Evolutionary conservation across 2,797 vertebrate genomes (phyloP), one percentile per base, ranked within the genome.

Genomic region (Chaetophractus vellerosus): DNA sequence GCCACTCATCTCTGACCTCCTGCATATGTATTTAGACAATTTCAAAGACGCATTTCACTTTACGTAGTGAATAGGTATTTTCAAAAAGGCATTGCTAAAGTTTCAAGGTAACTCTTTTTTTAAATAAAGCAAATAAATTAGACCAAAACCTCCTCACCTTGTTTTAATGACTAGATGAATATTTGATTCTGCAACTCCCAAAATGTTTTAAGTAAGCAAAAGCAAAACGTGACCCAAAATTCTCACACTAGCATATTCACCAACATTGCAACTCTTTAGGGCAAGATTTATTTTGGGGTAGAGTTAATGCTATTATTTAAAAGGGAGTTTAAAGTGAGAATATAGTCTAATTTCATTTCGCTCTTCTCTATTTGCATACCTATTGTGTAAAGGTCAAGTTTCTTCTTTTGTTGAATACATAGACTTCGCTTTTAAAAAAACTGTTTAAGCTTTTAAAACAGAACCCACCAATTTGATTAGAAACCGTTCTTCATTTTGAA

Each of bases 21-120:
- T 66, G n/a, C 10, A 24, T 55, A 64, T 24, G 19, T 61, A 63
- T 83, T 90, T 41, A 88, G 68, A 78, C 63, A 59, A 87, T 89
- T 74, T 87, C 66, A 63, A 91, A 83, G 86, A 74, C 72, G 36
- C 23, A 61, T 78, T 81, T 96, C 41, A 91, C 72, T 91, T 92
- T 66, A 85, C 66, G 69, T 48, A 69, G 89, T n/a, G 72, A 85
- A 72, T 24, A 75, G 38, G 9, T 82, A 83, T 76, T 92, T 93
- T 75, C 57, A 57, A 45, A 79, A 87, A 36, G 36, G 64, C 52
- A 66, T 41, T 75, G 79, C 92, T 88, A 4, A 69, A 94, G 59
- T 83, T 92, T 92, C 61, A 95, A 88, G 64, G 66, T 84, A 84
- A 69, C 18, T 76, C 45, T 84, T 48, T 82, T 61, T 81, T 93